Evolutionary conservation across 2,888 invertebrate genomes (phyloP).

Genomic region (Idaea dimidiata): DNA sequence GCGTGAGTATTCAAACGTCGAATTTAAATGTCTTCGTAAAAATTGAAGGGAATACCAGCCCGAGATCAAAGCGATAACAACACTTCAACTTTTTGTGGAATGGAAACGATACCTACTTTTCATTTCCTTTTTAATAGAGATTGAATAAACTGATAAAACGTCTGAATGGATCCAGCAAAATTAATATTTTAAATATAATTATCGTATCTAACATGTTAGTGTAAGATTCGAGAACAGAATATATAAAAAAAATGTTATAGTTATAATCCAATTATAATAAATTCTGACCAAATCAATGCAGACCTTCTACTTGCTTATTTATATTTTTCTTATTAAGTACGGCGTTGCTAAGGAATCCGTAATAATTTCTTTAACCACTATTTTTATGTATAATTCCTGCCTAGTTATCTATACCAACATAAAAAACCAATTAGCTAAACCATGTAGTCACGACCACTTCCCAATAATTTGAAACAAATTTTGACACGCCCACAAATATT

Average conservation of each 20-base stretch:
- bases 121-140: conserved; percentile 59
- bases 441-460: neutral
- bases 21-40: conserved; percentile 52
- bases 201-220: neutral
- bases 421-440: neutral
- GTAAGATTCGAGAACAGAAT: neutral
- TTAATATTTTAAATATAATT: conserved; percentile 8
- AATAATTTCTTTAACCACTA: neutral
- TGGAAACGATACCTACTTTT: conserved; percentile 56
- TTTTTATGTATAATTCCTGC: neutral
- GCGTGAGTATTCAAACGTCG: conserved; percentile 39
- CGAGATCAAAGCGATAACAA: conserved; percentile 57
- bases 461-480: neutral
- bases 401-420: neutral
- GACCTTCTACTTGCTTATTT: neutral
- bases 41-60: conserved; percentile 48
- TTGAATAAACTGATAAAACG: conserved; percentile 59
- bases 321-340: neutral
- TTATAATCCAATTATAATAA: neutral
- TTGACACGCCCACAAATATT: conserved; percentile 1
- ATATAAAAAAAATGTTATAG: neutral
- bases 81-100: conserved; percentile 50
- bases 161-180: conserved; percentile 39
- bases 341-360: neutral
- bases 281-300: neutral